Conservation (phyloP, 1,140 invertebrate genomes). For the Rhagoletis pomonella region DNA sequence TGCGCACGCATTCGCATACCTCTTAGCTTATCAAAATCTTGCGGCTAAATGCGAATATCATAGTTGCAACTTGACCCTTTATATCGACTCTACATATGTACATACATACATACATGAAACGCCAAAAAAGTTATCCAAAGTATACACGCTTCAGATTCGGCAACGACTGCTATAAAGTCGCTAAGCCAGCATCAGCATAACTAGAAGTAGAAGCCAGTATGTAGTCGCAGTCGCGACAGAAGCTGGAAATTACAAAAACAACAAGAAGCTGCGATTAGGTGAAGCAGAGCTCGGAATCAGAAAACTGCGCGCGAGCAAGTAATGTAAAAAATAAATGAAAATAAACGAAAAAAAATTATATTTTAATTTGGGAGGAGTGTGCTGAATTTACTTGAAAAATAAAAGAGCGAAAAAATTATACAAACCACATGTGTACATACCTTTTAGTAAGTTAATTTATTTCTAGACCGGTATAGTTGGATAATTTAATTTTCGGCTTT, state of each 20-base stretch:
- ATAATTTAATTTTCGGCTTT: slow-evolving; percentile 8
- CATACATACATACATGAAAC: not conserved
- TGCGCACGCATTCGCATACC: slow-evolving; percentile 35
- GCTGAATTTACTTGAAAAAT: not conserved
- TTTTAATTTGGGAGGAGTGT: slow-evolving; percentile 23
- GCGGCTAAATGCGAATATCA: slow-evolving; percentile 36
- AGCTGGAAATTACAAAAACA: slow-evolving; percentile 3
- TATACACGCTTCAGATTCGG: slow-evolving; percentile 26
- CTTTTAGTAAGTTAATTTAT: not conserved
- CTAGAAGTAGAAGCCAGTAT: slow-evolving; percentile 35
- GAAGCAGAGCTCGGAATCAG: not conserved
- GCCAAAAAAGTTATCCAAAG: slow-evolving; percentile 1
- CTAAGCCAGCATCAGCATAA: slow-evolving; percentile 1
- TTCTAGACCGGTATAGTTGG: slow-evolving; percentile 20
- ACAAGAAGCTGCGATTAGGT: not conserved
- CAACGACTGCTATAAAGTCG: slow-evolving; percentile 12
- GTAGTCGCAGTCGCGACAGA: not conserved
- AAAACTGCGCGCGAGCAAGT: not conserved
- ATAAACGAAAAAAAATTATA: not conserved
- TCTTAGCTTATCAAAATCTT: slow-evolving; percentile 47
- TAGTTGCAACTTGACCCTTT: slow-evolving; percentile 54
- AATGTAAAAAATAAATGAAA: not conserved
- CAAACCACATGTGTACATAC: not conserved
- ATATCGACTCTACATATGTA: slow-evolving; percentile 37
- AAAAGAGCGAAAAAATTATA: not conserved